Percentiles rank a stretch among this genome's conserved stretches.
Evolutionary conservation across 2,797 vertebrate genomes (phyloP).

Genomic region (Phaenicophaeus curvirostris): DNA sequence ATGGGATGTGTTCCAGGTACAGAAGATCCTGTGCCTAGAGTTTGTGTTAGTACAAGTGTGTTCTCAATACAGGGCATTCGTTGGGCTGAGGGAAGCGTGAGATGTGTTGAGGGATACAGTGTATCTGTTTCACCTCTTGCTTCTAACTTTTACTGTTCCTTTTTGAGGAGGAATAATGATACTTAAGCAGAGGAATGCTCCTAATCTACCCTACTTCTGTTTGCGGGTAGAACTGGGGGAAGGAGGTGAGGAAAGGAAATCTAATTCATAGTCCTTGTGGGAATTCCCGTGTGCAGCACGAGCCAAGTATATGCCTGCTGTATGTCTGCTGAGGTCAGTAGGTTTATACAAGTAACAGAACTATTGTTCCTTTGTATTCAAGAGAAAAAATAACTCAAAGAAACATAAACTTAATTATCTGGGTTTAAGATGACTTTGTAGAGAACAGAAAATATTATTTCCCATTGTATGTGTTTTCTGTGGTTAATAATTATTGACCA

Average conservation of each 20-base stretch:
- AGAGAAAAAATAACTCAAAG: constrained; percentile 15
- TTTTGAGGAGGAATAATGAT: neutral
- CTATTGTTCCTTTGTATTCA: constrained; percentile 24
- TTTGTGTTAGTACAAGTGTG: neutral
- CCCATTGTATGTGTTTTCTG: constrained; percentile 40
- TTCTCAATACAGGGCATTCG: neutral
- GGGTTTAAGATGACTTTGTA: constrained; percentile 38
- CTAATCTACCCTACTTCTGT: constrained; percentile 14
- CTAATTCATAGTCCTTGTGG: constrained; percentile 3
- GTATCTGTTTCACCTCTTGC: neutral
- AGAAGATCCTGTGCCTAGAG: neutral
- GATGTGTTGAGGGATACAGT: neutral
- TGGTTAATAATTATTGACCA: constrained; percentile 68
- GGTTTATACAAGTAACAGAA: constrained; percentile 9
- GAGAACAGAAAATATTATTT: constrained; percentile 61
- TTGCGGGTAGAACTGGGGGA: neutral
- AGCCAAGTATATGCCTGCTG: constrained; percentile 27
- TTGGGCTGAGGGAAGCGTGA: neutral
- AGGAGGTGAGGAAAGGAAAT: constrained; percentile 50
- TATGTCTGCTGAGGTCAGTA: neutral
- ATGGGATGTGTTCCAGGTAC: neutral
- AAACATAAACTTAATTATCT: constrained; percentile 21
- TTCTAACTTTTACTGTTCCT: neutral
- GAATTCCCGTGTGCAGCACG: constrained; percentile 19
- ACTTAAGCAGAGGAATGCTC: neutral